A percentile compares a stretch with the other conserved stretches of the same genome.
These are phyloP conservation scores for Sinocyclocheilus grahami DNA, from an alignment of 2,113 vertebrate species.

Conservation along the genomic window DNA sequence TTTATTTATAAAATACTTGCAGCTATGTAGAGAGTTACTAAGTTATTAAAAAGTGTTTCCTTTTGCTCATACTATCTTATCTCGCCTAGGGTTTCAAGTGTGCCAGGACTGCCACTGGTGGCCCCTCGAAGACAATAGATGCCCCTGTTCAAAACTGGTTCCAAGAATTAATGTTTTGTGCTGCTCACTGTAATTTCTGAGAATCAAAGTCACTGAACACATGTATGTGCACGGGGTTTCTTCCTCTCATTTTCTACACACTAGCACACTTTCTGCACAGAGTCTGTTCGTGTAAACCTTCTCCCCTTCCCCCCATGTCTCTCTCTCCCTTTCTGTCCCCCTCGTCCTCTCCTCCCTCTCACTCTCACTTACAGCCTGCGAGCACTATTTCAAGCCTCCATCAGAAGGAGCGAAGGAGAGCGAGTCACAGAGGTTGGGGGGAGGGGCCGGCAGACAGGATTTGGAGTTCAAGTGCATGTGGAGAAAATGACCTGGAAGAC, in stretches of 20 bases:
- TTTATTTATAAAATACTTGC: neutral
- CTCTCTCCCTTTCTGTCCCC: slow-evolving; percentile 63
- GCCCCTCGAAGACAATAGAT: slow-evolving; percentile 10
- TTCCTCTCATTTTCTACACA: neutral
- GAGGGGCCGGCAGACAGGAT: slow-evolving; percentile 73
- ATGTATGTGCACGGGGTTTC: slow-evolving; percentile 30
- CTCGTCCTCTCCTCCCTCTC: slow-evolving; percentile 65
- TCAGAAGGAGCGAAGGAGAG: slow-evolving; percentile 52
- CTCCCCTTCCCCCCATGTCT: slow-evolving; percentile 35
- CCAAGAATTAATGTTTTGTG: slow-evolving; percentile 16
- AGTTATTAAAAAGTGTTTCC: neutral
- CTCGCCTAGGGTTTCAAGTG: neutral
- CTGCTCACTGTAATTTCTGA: neutral
- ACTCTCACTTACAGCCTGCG: slow-evolving; percentile 66
- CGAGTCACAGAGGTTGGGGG: slow-evolving; percentile 52
- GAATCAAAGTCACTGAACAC: slow-evolving; percentile 15
- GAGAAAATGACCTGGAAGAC: slow-evolving; percentile 74
- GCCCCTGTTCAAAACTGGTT: neutral
- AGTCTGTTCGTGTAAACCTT: slow-evolving; percentile 33
- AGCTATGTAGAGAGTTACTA: neutral
- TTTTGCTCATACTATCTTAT: neutral
- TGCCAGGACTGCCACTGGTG: neutral
- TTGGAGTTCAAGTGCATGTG: slow-evolving; percentile 81
- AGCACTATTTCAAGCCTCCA: slow-evolving; percentile 75
- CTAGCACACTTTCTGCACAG: neutral